Evolutionary conservation across 1,140 invertebrate species (phyloP), one percentile per base, ranked within the genome.

Genomic region (Rhizoglyphus robini): DNA sequence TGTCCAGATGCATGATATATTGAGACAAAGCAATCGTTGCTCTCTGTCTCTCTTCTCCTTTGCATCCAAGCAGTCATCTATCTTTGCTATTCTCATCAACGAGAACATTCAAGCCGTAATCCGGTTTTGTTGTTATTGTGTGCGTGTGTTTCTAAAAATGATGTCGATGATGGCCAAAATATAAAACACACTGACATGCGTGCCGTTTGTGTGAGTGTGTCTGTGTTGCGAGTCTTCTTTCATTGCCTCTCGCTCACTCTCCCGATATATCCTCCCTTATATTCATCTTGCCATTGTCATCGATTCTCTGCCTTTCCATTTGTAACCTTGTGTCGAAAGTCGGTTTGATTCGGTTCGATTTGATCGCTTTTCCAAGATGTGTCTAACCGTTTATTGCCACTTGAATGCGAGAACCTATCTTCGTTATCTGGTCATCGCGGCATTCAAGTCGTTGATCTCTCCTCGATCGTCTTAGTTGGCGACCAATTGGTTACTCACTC

Each of bases 121-220:
- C 51, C 51, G 51, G 51, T 54, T 54, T 54, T 54, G 51, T 54
- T 54, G 51, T 54, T 54, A 54, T 54, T 54, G 51, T 54, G 51
- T 27, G 8, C 36, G 8, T 8, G 36, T 41, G 36, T 41, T 41
- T 11, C 36, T 41, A 41, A 41, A 41, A 41, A 41, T 41, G 51
- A 54, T 54, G 51, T 54, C 51, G 51, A 54, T 54, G 51, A 54
- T 54, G 51, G 51, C 8, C 31, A 54, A 54, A 54, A 54, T 54
- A 54, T 54, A 54, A 54, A 54, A 54, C 51, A 54, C 8, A 32
- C 51, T 54, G 51, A 54, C 51, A 54, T 54, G 51, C 51, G 51
- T 54, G 51, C 51, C 51, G 47, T 49, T 11, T 5, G 47, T 49
- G 47, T 49, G 47, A 11, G 47, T 11, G 20, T 5, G 5, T 20